These are phyloP conservation scores for Rhadinocentrus ornatus DNA, from an alignment of 2,797 vertebrate species.

Conservation along the genomic window DNA sequence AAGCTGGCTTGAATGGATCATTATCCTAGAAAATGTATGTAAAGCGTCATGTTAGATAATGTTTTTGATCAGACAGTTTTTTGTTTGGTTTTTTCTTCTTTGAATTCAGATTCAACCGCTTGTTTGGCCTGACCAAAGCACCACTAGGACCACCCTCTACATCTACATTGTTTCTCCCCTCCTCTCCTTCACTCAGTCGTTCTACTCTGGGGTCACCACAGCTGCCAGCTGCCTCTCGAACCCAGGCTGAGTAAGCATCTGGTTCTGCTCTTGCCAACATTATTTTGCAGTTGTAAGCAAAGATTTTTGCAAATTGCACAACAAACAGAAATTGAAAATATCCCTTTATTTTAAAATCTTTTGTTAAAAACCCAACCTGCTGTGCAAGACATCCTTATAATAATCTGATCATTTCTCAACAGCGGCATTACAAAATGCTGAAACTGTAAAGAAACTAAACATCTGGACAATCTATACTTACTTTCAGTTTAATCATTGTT, in stretches of 20 bases:
- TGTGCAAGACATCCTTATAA: not conserved
- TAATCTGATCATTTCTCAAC: not conserved
- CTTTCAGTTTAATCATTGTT: not conserved
- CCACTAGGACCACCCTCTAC: constrained; percentile 70
- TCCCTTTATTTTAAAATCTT: not conserved
- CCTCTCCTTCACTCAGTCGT: constrained; percentile 46
- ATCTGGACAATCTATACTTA: not conserved
- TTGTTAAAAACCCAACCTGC: not conserved
- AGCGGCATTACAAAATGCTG: not conserved
- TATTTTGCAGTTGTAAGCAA: not conserved
- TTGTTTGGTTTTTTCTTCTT: not conserved
- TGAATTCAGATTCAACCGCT: constrained; percentile 80
- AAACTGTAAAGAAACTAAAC: not conserved
- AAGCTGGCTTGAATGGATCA: too few relatives aligned
- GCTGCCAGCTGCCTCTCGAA: constrained; percentile 54
- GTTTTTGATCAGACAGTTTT: not conserved
- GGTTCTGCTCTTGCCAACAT: constrained; percentile 11
- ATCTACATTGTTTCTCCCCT: constrained; percentile 37
- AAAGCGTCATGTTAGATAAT: not conserved
- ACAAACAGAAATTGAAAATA: not conserved
- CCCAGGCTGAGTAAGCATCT: constrained; percentile 75
- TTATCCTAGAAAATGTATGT: not conserved
- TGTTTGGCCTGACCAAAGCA: constrained; percentile 80
- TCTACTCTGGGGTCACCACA: constrained; percentile 62
- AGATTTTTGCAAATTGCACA: not conserved